Percentiles rank a stretch among this genome's conserved stretches.
These are phyloP conservation scores for Teleogryllus occipitalis DNA, from an alignment of 1,140 invertebrate species.

Conservation along the genomic window DNA sequence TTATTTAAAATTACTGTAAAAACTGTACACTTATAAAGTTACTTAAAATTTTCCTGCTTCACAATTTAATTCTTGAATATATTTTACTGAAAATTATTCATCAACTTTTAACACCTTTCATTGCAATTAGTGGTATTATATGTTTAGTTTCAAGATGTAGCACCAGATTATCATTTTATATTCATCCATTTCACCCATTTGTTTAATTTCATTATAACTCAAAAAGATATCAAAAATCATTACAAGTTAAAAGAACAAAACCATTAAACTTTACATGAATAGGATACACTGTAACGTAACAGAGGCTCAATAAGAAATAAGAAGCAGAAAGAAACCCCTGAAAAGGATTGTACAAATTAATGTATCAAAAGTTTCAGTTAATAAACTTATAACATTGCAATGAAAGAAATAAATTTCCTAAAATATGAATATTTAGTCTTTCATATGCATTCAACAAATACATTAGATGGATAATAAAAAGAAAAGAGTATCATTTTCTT, in stretches of 20 bases:
- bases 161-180: neutral
- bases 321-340: neutral
- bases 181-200: neutral
- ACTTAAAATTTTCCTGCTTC: neutral
- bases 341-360: neutral
- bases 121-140: neutral
- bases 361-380: neutral
- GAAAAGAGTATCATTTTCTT: neutral
- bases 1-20: conserved; percentile 6
- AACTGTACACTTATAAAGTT: conserved; percentile 1
- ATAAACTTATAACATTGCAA: neutral
- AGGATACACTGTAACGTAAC: neutral
- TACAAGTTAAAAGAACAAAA: neutral
- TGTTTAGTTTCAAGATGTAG: neutral
- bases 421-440: neutral
- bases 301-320: neutral
- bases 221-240: neutral
- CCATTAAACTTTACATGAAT: neutral
- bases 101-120: neutral
- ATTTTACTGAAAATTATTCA: neutral
- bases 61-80: neutral
- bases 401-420: neutral
- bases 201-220: neutral
- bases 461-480: neutral
- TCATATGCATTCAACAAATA: neutral